phyloP scores from a whole-genome alignment of 2,888 invertebrate species.

The Eupithecia pulchellata region DNA sequence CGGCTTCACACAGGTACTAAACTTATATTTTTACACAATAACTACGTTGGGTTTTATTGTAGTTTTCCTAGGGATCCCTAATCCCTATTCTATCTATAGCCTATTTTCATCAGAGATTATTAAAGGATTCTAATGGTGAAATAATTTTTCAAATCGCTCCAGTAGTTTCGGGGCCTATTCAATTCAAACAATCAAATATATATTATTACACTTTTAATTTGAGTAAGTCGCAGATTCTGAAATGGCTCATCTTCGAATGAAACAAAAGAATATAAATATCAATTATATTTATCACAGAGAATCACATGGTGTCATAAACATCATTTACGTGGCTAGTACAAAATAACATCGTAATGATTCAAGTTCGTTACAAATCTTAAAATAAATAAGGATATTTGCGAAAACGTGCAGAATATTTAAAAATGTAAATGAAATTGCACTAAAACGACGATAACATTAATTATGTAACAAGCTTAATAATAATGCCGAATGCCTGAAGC shows the following conservation, averaged over 20 bases:
- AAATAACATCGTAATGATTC: conserved; percentile 66
- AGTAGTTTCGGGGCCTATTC: too few species aligned
- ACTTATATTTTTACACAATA: too few species aligned
- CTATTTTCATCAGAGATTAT: too few species aligned
- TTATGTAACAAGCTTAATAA: conserved; percentile 51
- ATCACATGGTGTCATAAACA: conserved; percentile 85
- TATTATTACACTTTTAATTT: too few species aligned
- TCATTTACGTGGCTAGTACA: conserved; percentile 83
- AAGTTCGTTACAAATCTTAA: conserved; percentile 16
- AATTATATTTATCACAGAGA: conserved; percentile 85
- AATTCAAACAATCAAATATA: too few species aligned
- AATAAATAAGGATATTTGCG: conserved; percentile 34
- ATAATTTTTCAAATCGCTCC: too few species aligned
- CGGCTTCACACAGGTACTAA: too few species aligned
- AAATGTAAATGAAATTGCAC: conserved; percentile 55
- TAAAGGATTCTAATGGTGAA: too few species aligned
- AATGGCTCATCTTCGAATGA: conserved; percentile 54
- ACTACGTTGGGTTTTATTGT: too few species aligned
- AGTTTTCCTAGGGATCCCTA: too few species aligned
- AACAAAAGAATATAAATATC: conserved; percentile 76
- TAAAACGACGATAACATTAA: conserved; percentile 60
- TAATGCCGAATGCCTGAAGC: background rate
- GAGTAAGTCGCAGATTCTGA: too few species aligned
- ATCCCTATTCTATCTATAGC: too few species aligned
- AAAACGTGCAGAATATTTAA: conserved; percentile 13